A percentile compares a stretch with the other conserved stretches of the same genome.
Conservation (phyloP, 64 coral and sea anemone species). For the Montipora efflorescens region DNA sequence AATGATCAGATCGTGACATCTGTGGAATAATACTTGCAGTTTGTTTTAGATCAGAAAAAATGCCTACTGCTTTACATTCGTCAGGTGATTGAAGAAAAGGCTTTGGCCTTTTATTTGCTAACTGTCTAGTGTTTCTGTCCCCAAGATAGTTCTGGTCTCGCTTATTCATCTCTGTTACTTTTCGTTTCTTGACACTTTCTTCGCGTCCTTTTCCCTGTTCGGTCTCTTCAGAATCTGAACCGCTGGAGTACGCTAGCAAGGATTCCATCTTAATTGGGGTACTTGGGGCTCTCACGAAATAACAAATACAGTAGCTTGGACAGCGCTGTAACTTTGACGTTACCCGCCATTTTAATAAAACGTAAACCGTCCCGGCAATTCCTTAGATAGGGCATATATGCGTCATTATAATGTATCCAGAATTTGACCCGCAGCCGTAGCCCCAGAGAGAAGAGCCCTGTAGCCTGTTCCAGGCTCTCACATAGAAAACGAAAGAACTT, state of each 20-base stretch:
- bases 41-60: neutral
- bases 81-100: neutral
- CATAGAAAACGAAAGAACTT: no score
- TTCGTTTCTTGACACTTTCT: neutral
- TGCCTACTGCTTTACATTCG: neutral
- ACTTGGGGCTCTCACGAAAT: no score
- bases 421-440: no score
- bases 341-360: no score
- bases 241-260: slow-evolving; percentile 35
- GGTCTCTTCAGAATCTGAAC: neutral
- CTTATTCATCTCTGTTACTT: neutral
- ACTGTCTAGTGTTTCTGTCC: neutral
- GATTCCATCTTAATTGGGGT: slow-evolving; percentile 4
- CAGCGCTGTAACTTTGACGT: no score
- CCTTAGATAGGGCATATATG: no score
- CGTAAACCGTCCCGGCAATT: no score
- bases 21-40: neutral
- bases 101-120: neutral
- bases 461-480: no score
- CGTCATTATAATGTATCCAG: no score
- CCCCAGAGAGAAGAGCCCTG: no score
- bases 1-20: neutral
- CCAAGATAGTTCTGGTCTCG: neutral
- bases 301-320: no score
- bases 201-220: neutral